Conservation (phyloP, 2,888 invertebrate species). For the Deilephila elpenor region DNA sequence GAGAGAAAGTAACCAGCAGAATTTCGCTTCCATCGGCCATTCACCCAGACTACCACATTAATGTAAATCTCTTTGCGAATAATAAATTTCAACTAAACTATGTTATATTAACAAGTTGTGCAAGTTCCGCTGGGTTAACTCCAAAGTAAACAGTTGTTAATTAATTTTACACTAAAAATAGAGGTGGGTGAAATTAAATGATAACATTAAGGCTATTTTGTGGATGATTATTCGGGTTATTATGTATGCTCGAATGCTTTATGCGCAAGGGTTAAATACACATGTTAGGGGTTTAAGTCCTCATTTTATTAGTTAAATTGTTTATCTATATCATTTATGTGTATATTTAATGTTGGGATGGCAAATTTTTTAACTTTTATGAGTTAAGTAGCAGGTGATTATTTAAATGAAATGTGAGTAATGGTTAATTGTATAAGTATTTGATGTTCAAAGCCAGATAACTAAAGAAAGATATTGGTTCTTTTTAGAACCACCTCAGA, state of each 20-base stretch:
- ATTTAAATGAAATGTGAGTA: too few species aligned
- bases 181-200: conserved; percentile 33
- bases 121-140: not conserved
- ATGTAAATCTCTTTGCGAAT: not conserved
- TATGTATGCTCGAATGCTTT: not conserved
- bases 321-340: too few species aligned
- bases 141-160: conserved; percentile 7
- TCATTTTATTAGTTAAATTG: not conserved
- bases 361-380: too few species aligned
- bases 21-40: not conserved
- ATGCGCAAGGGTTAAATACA: not conserved
- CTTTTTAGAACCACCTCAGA: too few species aligned
- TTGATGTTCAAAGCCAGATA: too few species aligned
- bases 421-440: too few species aligned
- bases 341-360: too few species aligned
- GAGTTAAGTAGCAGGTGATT: too few species aligned
- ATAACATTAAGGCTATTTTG: conserved; percentile 4
- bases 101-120: not conserved
- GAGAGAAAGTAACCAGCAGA: too few species aligned
- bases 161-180: conserved; percentile 3
- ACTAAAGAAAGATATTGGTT: too few species aligned
- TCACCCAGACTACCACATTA: not conserved
- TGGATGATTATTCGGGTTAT: not conserved
- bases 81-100: not conserved
- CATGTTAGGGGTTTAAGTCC: not conserved